phyloP scores from a whole-genome alignment of 2,113 vertebrate species.

The Cephalopterus ornatus region DNA sequence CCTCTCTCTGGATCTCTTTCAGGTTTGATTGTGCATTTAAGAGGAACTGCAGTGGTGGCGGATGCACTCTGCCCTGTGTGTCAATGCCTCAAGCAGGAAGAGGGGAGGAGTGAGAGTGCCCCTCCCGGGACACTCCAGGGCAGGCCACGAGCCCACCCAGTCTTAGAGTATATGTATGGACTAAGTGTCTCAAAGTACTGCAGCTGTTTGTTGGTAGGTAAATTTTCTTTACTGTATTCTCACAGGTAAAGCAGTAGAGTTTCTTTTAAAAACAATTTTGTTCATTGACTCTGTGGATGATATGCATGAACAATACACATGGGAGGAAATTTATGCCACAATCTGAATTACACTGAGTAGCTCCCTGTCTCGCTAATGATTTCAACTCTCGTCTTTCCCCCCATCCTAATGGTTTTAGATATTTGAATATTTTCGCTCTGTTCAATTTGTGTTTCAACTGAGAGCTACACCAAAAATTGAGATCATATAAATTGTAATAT shows the following conservation, averaged over 20 bases:
- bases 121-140: slow-evolving; percentile 27
- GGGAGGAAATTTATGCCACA: background rate
- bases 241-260: slow-evolving; percentile 31
- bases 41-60: slow-evolving; percentile 61
- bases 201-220: slow-evolving; percentile 60
- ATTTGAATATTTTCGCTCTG: background rate
- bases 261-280: background rate
- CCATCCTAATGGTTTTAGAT: background rate
- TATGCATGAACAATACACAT: background rate
- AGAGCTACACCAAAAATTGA: background rate
- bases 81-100: slow-evolving; percentile 48
- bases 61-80: slow-evolving; percentile 57
- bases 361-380: background rate
- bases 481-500: background rate
- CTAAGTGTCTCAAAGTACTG: slow-evolving; percentile 60
- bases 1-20: slow-evolving; percentile 69
- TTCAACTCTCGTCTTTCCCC: background rate
- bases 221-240: slow-evolving; percentile 63
- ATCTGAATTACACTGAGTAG: background rate
- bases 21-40: slow-evolving; percentile 66
- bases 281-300: background rate
- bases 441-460: background rate
- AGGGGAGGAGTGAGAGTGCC: slow-evolving; percentile 41
- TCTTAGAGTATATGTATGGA: slow-evolving; percentile 58
- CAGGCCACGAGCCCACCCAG: slow-evolving; percentile 42